Evolutionary conservation across 2,113 vertebrate genomes (phyloP).

Genomic region (Mustela nigripes): DNA sequence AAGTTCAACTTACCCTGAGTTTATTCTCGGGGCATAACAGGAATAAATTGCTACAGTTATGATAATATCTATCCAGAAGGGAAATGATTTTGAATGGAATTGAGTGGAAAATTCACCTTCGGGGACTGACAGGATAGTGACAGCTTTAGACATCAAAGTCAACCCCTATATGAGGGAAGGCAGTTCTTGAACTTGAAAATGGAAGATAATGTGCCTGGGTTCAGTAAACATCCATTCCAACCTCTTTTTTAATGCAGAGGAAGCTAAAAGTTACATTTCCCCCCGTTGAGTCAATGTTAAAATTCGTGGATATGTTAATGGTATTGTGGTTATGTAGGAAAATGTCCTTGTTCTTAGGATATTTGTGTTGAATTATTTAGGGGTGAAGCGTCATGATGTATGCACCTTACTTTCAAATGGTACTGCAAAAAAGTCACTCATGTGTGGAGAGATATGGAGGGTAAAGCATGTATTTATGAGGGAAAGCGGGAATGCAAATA

Average conservation of each 20-base stretch:
- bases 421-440: conserved; percentile 31
- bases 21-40: conserved; percentile 61
- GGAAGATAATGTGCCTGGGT: conserved; percentile 61
- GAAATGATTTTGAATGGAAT: conserved; percentile 73
- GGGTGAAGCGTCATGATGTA: conserved; percentile 30
- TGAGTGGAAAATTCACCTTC: conserved; percentile 74
- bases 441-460: background rate
- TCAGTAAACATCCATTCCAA: conserved; percentile 66
- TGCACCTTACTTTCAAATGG: conserved; percentile 62
- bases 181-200: conserved; percentile 74
- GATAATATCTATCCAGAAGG: conserved; percentile 73
- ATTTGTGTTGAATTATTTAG: conserved; percentile 66
- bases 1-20: conserved; percentile 59
- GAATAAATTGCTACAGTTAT: conserved; percentile 75
- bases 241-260: conserved; percentile 40
- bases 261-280: conserved; percentile 62
- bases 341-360: conserved; percentile 57
- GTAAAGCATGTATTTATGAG: background rate
- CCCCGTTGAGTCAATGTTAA: conserved; percentile 26
- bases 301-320: conserved; percentile 52
- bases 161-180: conserved; percentile 45
- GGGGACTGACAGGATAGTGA: conserved; percentile 67
- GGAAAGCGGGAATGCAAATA: background rate
- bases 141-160: conserved; percentile 74
- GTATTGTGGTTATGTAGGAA: conserved; percentile 47